phyloP scores from a whole-genome alignment of 2,797 vertebrate species.

The Bufotes viridis region DNA sequence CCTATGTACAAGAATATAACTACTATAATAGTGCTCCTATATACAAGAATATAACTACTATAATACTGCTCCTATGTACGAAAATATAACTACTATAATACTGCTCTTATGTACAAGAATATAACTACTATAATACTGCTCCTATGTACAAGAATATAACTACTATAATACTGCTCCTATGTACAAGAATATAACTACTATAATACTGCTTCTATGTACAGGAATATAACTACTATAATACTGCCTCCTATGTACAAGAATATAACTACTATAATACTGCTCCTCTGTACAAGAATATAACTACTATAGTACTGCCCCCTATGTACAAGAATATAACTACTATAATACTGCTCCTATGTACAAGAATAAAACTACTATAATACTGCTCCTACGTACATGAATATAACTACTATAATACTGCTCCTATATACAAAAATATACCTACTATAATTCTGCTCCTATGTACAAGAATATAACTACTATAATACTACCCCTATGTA shows the following conservation, averaged over 20 bases:
- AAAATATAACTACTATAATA: conserved; percentile 6
- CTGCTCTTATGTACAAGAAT: conserved; percentile 1
- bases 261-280: background rate
- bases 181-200: conserved; percentile 6
- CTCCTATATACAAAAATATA: no score
- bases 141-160: conserved; percentile 1
- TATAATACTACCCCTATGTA: no score
- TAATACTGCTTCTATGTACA: background rate
- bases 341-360: no score
- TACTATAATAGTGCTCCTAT: background rate
- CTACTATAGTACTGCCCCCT: background rate
- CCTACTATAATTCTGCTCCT: no score
- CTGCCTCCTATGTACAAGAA: background rate
- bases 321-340: background rate
- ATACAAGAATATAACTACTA: conserved; percentile 2
- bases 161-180: conserved; percentile 3
- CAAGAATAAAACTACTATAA: no score
- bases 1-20: conserved; percentile 8
- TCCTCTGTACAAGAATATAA: background rate
- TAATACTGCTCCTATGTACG: background rate
- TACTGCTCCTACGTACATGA: no score
- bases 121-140: background rate
- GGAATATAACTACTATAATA: background rate
- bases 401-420: no score
- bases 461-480: no score